Conservation (phyloP, 2,113 vertebrate genomes). For the Pycnonotus jocosus region DNA sequence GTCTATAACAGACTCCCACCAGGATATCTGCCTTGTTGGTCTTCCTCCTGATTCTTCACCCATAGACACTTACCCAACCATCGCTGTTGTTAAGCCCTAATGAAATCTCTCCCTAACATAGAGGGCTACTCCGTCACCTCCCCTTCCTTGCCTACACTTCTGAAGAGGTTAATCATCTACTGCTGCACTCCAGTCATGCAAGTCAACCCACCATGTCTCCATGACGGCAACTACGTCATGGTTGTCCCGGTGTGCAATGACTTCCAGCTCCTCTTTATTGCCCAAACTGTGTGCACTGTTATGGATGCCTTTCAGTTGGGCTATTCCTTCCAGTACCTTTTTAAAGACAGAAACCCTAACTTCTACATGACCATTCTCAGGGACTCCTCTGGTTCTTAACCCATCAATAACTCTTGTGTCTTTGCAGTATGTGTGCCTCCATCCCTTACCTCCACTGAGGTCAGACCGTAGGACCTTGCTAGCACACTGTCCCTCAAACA, state of each 20-base stretch:
- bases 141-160: not conserved
- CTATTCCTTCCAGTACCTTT: not conserved
- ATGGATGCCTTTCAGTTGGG: not conserved
- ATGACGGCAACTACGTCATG: too few relatives aligned
- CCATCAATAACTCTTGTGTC: not conserved
- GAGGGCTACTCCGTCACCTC: not conserved
- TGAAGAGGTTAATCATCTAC: not conserved
- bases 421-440: not conserved
- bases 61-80: rapidly evolving
- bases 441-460: not conserved
- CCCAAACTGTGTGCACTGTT: not conserved
- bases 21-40: not conserved
- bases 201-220: not conserved
- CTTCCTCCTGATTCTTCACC: not conserved
- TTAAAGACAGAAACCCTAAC: not conserved
- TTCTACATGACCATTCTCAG: not conserved
- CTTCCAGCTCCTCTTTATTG: not conserved
- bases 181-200: not conserved
- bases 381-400: not conserved
- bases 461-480: not conserved
- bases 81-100: rapidly evolving
- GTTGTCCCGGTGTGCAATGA: not conserved
- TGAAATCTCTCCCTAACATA: not conserved
- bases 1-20: not conserved
- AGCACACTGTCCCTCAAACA: not conserved